Evolutionary conservation across 2,113 vertebrate species (phyloP).

Genomic region (Holacanthus passer): DNA sequence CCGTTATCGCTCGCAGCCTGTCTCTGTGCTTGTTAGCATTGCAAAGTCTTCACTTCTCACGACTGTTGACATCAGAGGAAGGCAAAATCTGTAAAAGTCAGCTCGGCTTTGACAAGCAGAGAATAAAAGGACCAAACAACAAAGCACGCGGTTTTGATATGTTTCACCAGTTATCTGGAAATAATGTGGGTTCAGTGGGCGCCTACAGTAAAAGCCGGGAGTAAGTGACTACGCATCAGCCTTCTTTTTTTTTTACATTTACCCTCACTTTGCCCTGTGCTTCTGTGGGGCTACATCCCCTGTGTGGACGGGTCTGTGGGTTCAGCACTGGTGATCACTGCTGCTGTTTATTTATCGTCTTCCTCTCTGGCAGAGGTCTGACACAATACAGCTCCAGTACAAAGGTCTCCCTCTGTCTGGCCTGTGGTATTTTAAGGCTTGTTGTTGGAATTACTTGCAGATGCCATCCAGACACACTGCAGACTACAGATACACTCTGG

Average conservation of each 20-base stretch:
- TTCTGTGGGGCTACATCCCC: conserved; percentile 1
- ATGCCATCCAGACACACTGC: not conserved
- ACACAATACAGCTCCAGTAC: conserved; percentile 9
- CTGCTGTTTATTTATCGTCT: conserved; percentile 23
- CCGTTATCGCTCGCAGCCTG: conserved; percentile 1
- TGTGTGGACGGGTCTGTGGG: conserved; percentile 12
- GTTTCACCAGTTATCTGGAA: conserved; percentile 42
- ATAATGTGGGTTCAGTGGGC: not conserved
- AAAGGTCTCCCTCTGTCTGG: conserved; percentile 32
- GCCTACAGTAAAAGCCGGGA: not conserved
- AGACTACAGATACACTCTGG: not conserved
- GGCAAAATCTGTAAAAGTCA: conserved; percentile 39
- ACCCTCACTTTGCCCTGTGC: not conserved
- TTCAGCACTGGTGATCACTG: conserved; percentile 32
- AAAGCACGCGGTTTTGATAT: conserved; percentile 41
- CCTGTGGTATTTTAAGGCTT: conserved; percentile 34
- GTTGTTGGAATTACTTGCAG: conserved; percentile 35
- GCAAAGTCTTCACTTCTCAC: conserved; percentile 23
- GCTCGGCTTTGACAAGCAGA: conserved; percentile 26
- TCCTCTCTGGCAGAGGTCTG: conserved; percentile 17
- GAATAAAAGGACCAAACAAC: conserved; percentile 41
- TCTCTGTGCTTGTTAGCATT: conserved; percentile 30
- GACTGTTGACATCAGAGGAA: conserved; percentile 45
- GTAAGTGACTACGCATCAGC: not conserved
- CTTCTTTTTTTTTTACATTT: not conserved